Evolutionary conservation across 2,113 vertebrate species (phyloP).

Genomic region (Mastomys natalensis): DNA sequence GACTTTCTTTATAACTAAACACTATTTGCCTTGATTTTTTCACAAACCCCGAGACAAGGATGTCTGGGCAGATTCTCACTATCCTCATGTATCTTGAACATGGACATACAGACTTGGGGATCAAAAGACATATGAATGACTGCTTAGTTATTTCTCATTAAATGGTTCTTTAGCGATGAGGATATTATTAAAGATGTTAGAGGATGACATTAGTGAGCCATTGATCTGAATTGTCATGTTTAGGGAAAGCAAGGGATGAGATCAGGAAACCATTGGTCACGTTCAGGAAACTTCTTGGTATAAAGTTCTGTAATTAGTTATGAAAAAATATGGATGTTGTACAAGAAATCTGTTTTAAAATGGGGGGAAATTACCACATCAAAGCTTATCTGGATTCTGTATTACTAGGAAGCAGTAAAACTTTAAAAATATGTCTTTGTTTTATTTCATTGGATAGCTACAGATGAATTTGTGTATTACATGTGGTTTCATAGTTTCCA

Average conservation of each 20-base stretch:
- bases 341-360: neutral
- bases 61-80: neutral
- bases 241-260: neutral
- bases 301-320: neutral
- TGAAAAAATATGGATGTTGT: neutral
- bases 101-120: neutral
- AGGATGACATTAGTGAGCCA: neutral
- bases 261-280: neutral
- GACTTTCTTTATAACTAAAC: constrained; percentile 24
- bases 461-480: neutral
- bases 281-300: neutral
- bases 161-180: neutral
- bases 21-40: constrained; percentile 11
- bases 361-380: neutral
- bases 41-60: neutral
- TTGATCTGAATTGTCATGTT: neutral
- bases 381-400: neutral
- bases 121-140: neutral
- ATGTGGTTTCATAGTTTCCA: neutral
- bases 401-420: neutral
- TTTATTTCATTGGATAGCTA: neutral
- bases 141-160: neutral
- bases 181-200: constrained; percentile 11
- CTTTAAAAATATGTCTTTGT: neutral
- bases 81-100: neutral